These are phyloP conservation scores for Lordiphosa stackelbergi DNA, from an alignment of 1,140 invertebrate species.

Conservation along the genomic window DNA sequence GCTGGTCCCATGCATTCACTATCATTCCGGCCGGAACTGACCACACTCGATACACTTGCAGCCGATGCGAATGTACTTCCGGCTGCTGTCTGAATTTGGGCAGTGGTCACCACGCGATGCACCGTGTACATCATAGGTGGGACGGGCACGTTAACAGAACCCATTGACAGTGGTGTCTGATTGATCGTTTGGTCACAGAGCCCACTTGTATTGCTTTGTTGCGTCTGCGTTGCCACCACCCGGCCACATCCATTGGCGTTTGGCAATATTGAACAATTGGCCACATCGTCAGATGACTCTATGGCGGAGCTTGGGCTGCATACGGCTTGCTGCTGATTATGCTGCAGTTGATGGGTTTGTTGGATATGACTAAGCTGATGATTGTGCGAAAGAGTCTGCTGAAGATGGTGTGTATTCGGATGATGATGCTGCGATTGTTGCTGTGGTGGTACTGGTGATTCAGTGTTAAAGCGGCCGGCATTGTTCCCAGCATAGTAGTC, in stretches of 20 bases:
- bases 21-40: conserved; percentile 64
- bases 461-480: conserved; percentile 16
- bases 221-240: conserved; percentile 60
- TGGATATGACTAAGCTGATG: conserved; percentile 46
- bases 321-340: conserved; percentile 32
- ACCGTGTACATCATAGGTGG: conserved; percentile 76
- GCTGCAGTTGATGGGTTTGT: conserved; percentile 47
- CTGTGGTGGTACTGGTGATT: conserved; percentile 29
- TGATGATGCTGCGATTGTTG: conserved; percentile 27
- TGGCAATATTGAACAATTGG: conserved; percentile 46
- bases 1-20: conserved; percentile 53
- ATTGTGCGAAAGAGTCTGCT: conserved; percentile 41
- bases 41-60: conserved; percentile 73
- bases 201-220: conserved; percentile 38
- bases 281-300: conserved; percentile 45
- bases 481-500: conserved; percentile 58
- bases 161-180: conserved; percentile 43
- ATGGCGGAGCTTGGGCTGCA: conserved; percentile 36
- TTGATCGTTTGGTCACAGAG: conserved; percentile 46
- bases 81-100: conserved; percentile 73
- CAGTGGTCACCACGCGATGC: conserved; percentile 74
- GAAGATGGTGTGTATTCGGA: conserved; percentile 42
- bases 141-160: conserved; percentile 48
- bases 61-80: conserved; percentile 74
- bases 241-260: conserved; percentile 41